Percentiles rank a stretch among this genome's conserved stretches.
phyloP scores from a whole-genome alignment of 2,888 invertebrate species.

The Hermaeophaga mercurialis region DNA sequence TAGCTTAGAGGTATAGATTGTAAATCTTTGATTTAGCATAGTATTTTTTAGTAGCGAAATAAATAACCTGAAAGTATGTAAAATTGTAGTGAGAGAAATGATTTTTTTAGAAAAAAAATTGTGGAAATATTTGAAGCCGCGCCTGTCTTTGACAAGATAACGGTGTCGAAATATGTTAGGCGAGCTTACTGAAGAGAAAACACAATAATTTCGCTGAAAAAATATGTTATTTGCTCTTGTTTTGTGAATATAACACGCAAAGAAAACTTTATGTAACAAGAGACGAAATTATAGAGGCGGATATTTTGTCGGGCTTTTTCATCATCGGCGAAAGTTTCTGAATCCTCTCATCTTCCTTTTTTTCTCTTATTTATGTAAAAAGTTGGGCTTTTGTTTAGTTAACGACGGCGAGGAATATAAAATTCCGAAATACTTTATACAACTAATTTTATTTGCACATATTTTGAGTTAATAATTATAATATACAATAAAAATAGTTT shows the following conservation, averaged over 20 bases:
- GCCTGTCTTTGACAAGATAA: not conserved
- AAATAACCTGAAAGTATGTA: too few relatives aligned
- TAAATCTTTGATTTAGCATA: too few relatives aligned
- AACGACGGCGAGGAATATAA: too few relatives aligned
- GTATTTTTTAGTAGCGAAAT: too few relatives aligned
- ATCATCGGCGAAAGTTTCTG: constrained; percentile 14
- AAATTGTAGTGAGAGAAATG: too few relatives aligned
- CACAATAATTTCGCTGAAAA: constrained; percentile 16
- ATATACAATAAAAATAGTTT: too few relatives aligned
- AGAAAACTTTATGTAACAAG: constrained; percentile 18
- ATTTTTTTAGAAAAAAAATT: too few relatives aligned
- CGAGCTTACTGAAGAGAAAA: constrained; percentile 17
- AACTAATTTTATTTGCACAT: too few relatives aligned
- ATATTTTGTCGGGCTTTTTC: constrained; percentile 3
- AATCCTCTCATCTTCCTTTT: constrained; percentile 2
- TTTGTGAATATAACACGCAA: constrained; percentile 10
- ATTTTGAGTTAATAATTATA: too few relatives aligned
- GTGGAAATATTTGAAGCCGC: not conserved
- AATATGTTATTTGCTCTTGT: constrained; percentile 20
- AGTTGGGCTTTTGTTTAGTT: constrained; percentile 5
- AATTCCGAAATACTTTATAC: too few relatives aligned
- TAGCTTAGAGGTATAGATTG: too few relatives aligned
- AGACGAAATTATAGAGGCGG: constrained; percentile 17
- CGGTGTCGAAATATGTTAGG: constrained; percentile 13
- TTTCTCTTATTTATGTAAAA: constrained; percentile 13